These are phyloP conservation scores for Crambe crambe DNA, from an alignment of 37 sponge, comb jelly and placozoan genomes.

Conservation along the genomic window DNA sequence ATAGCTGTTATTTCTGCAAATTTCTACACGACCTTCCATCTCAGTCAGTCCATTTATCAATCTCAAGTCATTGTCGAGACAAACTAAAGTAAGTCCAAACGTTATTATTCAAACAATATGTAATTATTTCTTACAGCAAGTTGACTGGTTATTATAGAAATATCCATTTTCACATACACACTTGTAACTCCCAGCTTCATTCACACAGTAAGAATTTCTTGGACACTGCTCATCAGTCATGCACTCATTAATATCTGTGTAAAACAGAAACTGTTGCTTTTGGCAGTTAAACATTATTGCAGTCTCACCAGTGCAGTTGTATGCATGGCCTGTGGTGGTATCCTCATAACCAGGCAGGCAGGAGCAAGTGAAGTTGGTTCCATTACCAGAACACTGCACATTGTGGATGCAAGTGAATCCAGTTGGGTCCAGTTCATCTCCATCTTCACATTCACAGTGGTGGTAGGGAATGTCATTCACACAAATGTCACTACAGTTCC, in stretches of 20 bases:
- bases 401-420: background rate
- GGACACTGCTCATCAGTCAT: background rate
- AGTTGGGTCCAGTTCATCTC: background rate
- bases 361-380: background rate
- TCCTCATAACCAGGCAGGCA: constrained; percentile 11
- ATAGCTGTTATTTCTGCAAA: constrained; percentile 5
- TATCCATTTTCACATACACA: background rate
- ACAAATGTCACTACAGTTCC: background rate
- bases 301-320: background rate
- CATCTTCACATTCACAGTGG: background rate
- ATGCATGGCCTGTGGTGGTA: background rate
- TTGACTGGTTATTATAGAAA: background rate
- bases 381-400: background rate
- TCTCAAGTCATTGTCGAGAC: background rate
- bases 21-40: constrained; percentile 11
- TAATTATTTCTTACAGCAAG: background rate
- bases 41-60: background rate
- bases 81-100: background rate
- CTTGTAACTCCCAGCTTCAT: background rate
- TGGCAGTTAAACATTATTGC: background rate
- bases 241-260: background rate
- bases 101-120: background rate
- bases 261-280: background rate
- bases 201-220: background rate
- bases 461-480: background rate